Evolutionary conservation across 2,797 vertebrate species (phyloP), one percentile per base, ranked within the genome.

Genomic region (Sebastes hubbsi): DNA sequence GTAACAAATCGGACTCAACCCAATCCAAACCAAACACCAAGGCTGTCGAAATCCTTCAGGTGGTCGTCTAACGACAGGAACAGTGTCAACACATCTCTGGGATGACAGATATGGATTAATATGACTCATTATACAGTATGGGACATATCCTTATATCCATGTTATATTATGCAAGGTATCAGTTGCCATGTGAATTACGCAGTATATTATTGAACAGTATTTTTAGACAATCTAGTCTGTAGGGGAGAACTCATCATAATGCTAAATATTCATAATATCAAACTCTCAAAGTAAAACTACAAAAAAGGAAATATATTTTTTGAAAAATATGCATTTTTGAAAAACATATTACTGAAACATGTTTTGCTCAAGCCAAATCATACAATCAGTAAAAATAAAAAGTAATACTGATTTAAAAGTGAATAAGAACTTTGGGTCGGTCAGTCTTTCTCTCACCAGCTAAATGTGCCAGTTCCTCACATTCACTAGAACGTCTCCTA

Each of bases 1-100:
- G 71, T 1, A 75, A 9, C 64, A 91, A 87, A 76, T 24, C 80
- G 0, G 91, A 91, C 38, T 24, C 58, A 4, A 64, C 16, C 12
- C 82, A 85, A 27, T 11, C 74, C 56, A 92, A 87, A 76, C 78
- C 42, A 18, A 52, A 29, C 27, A 25, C n/a, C 0, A 68, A 82
- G 20, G n/a, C 64, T 6, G 49, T 75, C 0, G 87, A 92, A 8
- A 24, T 92, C 30, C 72, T 92, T 30, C 87, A 86, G 72, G 75
- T 94, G 4, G 77, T 91, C 0, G 67, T 89, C 6, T 88, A 56
- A 75, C 6, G 38, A 8, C n/a, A 14, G 46, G 6, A n/a, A 22
- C 64, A 2, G 6, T 29, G 24, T 18, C 36, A 7, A 52, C 34
- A 66, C n/a, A 4, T 27, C 55, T 54, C n/a, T 67, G 24, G 14